Evolutionary conservation across 2,113 vertebrate genomes (phyloP), one percentile per base, ranked within the genome.

Genomic region (Odontophorus gujanensis): DNA sequence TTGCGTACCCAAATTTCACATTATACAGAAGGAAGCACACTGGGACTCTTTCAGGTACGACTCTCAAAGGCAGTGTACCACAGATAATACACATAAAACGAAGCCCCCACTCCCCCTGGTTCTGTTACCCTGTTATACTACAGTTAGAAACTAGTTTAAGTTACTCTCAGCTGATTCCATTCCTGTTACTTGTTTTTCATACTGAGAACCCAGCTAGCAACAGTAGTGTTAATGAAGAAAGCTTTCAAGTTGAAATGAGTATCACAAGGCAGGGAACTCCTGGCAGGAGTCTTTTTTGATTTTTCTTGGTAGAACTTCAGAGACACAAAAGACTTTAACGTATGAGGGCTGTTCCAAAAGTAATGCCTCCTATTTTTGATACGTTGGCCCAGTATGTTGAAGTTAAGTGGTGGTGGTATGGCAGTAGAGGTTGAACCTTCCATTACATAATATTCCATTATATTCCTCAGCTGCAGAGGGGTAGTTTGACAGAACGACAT

Each of bases 241-340:
- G 20, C 4, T 36, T 7, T 48, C 20, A 48, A 61, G 40, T 4
- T 5, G 3, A 16, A 92, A 30, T 1, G 1, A 7, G 3, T 81
- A 13, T 26, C 38, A n/a, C 25, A 42, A 59, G 5, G 5, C 6
- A 2, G 18, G 10, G 25, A 80, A 17, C 5, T 11, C 10, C 51
- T 2, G 2, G 42, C 51, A 2, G 2, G 42, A 42, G 4, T 18
- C 12, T 18, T 10, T 9, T 9, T 13, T 28, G 36, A 7, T n/a
- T 7, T 22, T 74, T 18, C 3, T 28, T 30, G 18, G 18, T 6
- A 38, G 2, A 48, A 4, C 0, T 0, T 13, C 4, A 55, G 32
- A 42, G 16, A 51, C 84, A 76, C 40, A 32, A 8, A 43, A 86
- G 26, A 18, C 3, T 3, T 32, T 5, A 43, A 43, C 6, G 43